Evolutionary conservation across 2,113 vertebrate species (phyloP).

Genomic region (Martes martes): DNA sequence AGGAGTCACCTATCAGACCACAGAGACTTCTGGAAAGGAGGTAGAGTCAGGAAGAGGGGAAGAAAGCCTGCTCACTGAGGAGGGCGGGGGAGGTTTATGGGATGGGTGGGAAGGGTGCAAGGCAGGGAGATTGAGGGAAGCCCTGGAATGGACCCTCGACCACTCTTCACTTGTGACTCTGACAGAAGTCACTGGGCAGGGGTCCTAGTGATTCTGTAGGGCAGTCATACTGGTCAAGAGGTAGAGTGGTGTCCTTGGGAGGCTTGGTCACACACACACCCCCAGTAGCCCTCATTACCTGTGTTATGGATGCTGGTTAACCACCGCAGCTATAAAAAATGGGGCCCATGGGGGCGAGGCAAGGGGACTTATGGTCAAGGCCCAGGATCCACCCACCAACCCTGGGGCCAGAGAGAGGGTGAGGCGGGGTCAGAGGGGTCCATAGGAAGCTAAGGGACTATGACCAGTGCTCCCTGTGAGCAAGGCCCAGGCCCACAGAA

Average conservation of each 20-base stretch:
- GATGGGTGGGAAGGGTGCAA: neutral
- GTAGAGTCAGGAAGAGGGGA: neutral
- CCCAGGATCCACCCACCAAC: neutral
- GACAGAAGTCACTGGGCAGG: accelerated
- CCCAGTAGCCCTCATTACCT: neutral
- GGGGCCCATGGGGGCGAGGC: neutral
- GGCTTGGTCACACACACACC: neutral
- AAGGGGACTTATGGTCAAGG: neutral
- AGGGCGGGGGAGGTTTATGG: too few species aligned
- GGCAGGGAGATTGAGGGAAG: neutral
- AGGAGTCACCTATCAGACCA: neutral
- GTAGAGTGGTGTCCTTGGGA: neutral
- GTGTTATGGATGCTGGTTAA: neutral
- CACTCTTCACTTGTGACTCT: neutral
- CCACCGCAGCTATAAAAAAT: neutral
- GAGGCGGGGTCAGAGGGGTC: neutral
- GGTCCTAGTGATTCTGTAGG: accelerated
- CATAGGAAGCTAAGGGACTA: neutral
- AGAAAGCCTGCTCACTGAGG: neutral
- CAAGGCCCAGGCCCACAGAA: neutral
- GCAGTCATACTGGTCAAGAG: neutral
- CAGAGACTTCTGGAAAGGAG: neutral
- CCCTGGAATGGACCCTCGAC: too few species aligned
- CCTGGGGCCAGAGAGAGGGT: neutral
- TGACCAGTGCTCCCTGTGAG: neutral